phyloP scores from a whole-genome alignment of 1,140 invertebrate genomes.

The Eubasilissa regina region DNA sequence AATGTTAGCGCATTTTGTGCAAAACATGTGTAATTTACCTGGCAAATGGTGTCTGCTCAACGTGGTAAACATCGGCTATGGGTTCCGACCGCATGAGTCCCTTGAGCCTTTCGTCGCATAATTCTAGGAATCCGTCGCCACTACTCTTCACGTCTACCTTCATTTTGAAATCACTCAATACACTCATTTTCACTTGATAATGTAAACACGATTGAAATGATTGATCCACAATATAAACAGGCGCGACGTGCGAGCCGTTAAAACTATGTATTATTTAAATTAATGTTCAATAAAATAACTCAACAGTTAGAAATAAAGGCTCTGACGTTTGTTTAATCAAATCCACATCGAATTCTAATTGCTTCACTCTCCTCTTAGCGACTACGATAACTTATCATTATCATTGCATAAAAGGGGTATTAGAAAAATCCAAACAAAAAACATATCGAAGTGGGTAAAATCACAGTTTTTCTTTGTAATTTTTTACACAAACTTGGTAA shows the following conservation, averaged over 20 bases:
- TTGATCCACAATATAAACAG: slow-evolving; percentile 19
- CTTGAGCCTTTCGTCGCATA: slow-evolving; percentile 74
- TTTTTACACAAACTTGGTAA: slow-evolving; percentile 43
- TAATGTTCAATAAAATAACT: slow-evolving; percentile 6
- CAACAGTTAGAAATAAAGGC: slow-evolving; percentile 2
- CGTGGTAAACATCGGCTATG: slow-evolving; percentile 78
- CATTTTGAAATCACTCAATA: slow-evolving; percentile 67
- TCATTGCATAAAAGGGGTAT: slow-evolving; percentile 40
- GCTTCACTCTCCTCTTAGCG: slow-evolving; percentile 39
- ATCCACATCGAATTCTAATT: slow-evolving; percentile 38
- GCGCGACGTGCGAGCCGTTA: slow-evolving; percentile 7
- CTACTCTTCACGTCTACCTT: slow-evolving; percentile 68
- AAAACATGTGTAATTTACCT: slow-evolving; percentile 68
- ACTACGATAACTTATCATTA: slow-evolving; percentile 49
- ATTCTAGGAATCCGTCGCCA: slow-evolving; percentile 77
- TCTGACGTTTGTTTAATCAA: slow-evolving; percentile 34
- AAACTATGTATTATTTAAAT: slow-evolving; percentile 29
- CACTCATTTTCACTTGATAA: slow-evolving; percentile 68
- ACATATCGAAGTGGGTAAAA: slow-evolving; percentile 45
- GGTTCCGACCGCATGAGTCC: slow-evolving; percentile 76
- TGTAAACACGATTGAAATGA: slow-evolving; percentile 28
- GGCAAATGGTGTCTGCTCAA: slow-evolving; percentile 81
- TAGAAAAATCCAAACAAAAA: slow-evolving; percentile 46
- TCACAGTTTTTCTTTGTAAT: slow-evolving; percentile 38
- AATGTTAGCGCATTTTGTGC: background rate